These are phyloP conservation scores for Chroicocephalus ridibundus DNA, from an alignment of 2,113 vertebrate genomes.

Conservation along the genomic window DNA sequence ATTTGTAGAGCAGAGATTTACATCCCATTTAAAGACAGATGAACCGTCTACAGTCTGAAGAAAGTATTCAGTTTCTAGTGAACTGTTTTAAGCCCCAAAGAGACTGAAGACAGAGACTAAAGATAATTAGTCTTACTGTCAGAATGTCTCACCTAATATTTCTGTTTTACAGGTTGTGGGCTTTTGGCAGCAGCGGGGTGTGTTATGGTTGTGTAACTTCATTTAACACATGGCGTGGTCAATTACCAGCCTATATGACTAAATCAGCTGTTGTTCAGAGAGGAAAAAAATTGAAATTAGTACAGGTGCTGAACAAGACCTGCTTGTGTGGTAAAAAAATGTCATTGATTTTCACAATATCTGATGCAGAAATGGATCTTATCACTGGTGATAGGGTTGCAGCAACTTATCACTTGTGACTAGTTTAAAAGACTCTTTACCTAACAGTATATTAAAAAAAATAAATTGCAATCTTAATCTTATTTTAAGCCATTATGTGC, in stretches of 20 bases:
- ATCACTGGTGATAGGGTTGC: background rate
- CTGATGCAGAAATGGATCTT: background rate
- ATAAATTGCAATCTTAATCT: background rate
- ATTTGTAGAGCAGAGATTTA: background rate
- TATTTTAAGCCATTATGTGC: background rate
- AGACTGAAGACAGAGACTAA: background rate
- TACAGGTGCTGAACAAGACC: background rate
- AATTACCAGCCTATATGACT: background rate
- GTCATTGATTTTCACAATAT: background rate
- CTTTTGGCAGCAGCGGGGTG: rapidly evolving
- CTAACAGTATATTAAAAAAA: background rate
- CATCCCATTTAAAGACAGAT: background rate
- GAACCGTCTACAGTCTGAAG: background rate
- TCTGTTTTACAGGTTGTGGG: background rate
- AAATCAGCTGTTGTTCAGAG: background rate
- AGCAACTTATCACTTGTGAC: background rate
- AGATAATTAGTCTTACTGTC: background rate
- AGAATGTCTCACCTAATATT: background rate
- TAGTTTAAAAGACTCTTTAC: background rate
- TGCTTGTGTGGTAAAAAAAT: background rate
- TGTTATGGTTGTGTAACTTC: background rate
- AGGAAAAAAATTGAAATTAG: background rate
- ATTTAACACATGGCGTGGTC: background rate
- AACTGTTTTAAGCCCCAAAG: background rate
- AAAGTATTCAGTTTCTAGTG: background rate